Evolutionary conservation across 2,113 vertebrate species (phyloP).

Genomic region (Salvelinus alpinus): DNA sequence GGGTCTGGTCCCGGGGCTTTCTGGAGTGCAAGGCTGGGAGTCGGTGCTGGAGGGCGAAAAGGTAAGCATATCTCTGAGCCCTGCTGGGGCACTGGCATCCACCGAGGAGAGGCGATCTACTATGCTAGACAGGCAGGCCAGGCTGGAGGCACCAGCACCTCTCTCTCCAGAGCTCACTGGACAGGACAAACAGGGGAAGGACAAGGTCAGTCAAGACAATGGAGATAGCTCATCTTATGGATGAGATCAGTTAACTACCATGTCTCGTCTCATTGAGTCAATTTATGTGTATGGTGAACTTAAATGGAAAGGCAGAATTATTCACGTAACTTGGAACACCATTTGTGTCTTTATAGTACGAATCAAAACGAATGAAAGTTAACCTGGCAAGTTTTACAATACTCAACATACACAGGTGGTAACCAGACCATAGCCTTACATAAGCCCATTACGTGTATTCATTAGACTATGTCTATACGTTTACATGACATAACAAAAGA

Average conservation of each 20-base stretch:
- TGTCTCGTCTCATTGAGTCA: neutral
- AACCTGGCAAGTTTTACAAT: neutral
- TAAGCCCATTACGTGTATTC: neutral
- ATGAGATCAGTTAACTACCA: neutral
- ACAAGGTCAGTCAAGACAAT: neutral
- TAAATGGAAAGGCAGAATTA: neutral
- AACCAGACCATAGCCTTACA: neutral
- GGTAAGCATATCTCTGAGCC: conserved; percentile 67
- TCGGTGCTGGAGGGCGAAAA: conserved; percentile 78
- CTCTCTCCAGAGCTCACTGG: conserved; percentile 73
- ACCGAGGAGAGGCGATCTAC: conserved; percentile 89
- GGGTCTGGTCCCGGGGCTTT: conserved; percentile 77
- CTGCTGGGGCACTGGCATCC: conserved; percentile 65
- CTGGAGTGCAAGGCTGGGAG: conserved; percentile 84
- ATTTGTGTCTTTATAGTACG: neutral
- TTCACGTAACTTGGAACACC: neutral
- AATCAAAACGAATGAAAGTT: neutral
- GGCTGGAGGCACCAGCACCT: conserved; percentile 80
- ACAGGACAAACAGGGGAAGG: neutral
- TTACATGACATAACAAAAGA: neutral
- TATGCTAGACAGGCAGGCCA: conserved; percentile 95
- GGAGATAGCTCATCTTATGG: neutral
- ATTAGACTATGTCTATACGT: neutral
- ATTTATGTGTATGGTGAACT: neutral
- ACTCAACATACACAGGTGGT: neutral